Evolutionary conservation across 2,797 vertebrate genomes (phyloP).

Genomic region (Darevskia mixta): DNA sequence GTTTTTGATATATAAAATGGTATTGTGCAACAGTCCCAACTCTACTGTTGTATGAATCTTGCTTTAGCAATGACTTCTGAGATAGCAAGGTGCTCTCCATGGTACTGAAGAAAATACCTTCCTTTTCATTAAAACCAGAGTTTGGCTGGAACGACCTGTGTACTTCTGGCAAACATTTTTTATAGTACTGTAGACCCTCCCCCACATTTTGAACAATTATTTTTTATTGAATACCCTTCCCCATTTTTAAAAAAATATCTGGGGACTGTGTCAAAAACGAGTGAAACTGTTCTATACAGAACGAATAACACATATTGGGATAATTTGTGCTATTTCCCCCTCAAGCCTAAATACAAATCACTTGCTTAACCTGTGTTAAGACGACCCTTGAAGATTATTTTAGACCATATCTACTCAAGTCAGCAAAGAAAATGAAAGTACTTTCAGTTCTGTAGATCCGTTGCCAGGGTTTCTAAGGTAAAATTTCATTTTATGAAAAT

Average conservation of each 20-base stretch:
- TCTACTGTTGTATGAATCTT: background rate
- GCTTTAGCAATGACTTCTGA: background rate
- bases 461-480: background rate
- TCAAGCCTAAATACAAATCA: background rate
- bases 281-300: background rate
- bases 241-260: background rate
- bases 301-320: background rate
- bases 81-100: constrained; percentile 14
- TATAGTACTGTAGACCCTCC: background rate
- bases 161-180: background rate
- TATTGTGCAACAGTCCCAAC: background rate
- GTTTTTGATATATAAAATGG: background rate
- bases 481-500: constrained; percentile 8
- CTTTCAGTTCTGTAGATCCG: background rate
- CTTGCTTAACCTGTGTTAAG: background rate
- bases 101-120: constrained; percentile 14
- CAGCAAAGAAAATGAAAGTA: background rate
- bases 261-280: background rate
- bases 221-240: too few species aligned
- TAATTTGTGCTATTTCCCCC: background rate
- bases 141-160: background rate
- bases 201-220: too few species aligned
- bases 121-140: background rate
- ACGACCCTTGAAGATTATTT: background rate
- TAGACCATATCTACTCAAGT: background rate